phyloP scores from a whole-genome alignment of 2,113 vertebrate species.

The Hipposideros armiger region DNA sequence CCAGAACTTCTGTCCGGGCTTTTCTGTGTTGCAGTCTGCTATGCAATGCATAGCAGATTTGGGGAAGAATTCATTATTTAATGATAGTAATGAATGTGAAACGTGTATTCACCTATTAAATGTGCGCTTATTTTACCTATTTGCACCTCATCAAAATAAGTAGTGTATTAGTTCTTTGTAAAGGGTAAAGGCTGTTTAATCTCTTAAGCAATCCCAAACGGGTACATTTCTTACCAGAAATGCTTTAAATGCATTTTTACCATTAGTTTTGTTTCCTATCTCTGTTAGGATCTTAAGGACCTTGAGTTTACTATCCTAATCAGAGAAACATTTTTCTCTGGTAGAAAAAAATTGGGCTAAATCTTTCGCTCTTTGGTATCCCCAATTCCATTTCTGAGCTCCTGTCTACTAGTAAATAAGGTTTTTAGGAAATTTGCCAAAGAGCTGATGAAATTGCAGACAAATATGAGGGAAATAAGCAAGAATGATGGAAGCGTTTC shows the following conservation, averaged over 20 bases:
- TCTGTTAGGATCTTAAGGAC: neutral
- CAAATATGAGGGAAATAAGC: neutral
- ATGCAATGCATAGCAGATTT: neutral
- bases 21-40: neutral
- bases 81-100: neutral
- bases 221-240: neutral
- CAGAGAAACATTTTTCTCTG: neutral
- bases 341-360: neutral
- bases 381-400: neutral
- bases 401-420: neutral
- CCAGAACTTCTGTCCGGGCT: neutral
- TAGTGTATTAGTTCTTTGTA: neutral
- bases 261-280: conserved; percentile 31
- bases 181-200: neutral
- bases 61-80: neutral
- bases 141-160: neutral
- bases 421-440: neutral
- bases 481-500: neutral
- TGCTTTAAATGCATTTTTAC: neutral
- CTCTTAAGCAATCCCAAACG: conserved; percentile 32
- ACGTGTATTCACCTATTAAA: neutral
- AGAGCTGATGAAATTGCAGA: neutral
- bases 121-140: conserved; percentile 11
- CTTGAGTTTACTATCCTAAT: neutral
- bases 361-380: neutral